A percentile compares a stretch with the other conserved stretches of the same genome.
phyloP scores from a whole-genome alignment of 2,113 vertebrate species.

The Corvus cornix region DNA sequence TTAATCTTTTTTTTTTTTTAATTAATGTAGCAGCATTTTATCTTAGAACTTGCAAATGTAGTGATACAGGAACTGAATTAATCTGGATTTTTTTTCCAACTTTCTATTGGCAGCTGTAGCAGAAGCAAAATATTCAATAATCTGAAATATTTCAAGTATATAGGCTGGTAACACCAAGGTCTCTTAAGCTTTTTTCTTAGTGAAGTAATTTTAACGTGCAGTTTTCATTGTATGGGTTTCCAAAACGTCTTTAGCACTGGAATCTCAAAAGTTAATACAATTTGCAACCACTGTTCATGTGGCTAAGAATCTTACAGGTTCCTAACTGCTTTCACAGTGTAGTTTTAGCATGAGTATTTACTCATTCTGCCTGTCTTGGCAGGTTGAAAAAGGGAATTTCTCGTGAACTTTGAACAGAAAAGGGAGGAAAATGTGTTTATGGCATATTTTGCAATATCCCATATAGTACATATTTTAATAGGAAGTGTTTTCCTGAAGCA shows the following conservation, averaged over 20 bases:
- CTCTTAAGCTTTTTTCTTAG: neutral
- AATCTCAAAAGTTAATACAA: neutral
- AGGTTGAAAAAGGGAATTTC: neutral
- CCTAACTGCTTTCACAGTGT: neutral
- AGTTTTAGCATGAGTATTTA: neutral
- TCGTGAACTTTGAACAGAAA: neutral
- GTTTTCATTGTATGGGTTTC: neutral
- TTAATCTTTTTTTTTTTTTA: neutral
- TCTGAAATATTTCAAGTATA: neutral
- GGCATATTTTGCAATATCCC: neutral
- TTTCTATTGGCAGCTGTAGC: neutral
- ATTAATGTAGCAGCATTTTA: neutral
- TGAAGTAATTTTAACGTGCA: neutral
- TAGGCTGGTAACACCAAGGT: neutral
- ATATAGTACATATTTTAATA: neutral
- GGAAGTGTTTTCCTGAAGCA: neutral
- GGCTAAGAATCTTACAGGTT: neutral
- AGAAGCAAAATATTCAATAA: neutral
- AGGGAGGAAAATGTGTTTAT: neutral
- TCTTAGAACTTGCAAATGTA: neutral
- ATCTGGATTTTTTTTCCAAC: neutral
- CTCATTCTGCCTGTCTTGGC: neutral
- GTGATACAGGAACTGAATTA: neutral
- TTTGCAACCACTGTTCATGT: neutral
- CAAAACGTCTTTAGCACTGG: neutral